A percentile compares a stretch with the other conserved stretches of the same genome.
Evolutionary conservation across 2,888 invertebrate genomes (phyloP).

Genomic region (Metalampra italica): DNA sequence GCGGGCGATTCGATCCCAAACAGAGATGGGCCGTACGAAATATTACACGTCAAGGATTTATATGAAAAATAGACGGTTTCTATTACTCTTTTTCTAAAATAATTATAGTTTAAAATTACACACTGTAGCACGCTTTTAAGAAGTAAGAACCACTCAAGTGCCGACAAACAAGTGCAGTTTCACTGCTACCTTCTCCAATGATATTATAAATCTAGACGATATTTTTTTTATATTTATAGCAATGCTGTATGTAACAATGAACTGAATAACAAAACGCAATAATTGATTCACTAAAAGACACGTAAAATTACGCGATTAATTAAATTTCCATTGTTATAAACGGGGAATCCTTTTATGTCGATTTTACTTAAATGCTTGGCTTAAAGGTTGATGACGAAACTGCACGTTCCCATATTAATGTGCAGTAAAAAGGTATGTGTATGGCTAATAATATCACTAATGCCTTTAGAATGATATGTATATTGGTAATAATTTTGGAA

Average conservation of each 20-base stretch:
- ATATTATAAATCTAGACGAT: too few relatives aligned
- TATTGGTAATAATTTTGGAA: slow-evolving; percentile 46
- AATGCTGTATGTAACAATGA: too few relatives aligned
- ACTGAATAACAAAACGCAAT: too few relatives aligned
- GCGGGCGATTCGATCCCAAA: slow-evolving; percentile 23
- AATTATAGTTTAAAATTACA: not conserved
- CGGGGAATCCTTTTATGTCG: too few relatives aligned
- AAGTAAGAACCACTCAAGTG: too few relatives aligned
- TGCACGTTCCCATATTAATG: not conserved
- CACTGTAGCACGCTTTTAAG: too few relatives aligned
- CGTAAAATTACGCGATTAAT: too few relatives aligned
- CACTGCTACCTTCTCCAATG: too few relatives aligned
- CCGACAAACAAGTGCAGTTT: too few relatives aligned
- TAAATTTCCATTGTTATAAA: too few relatives aligned
- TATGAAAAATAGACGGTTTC: slow-evolving; percentile 11
- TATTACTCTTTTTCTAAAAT: slow-evolving; percentile 1
- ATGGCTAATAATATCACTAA: slow-evolving; percentile 18
- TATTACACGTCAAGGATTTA: slow-evolving; percentile 24
- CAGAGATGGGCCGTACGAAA: slow-evolving; percentile 26
- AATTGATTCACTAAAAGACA: too few relatives aligned
- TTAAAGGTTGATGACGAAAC: not conserved
- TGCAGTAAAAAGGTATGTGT: slow-evolving; percentile 2
- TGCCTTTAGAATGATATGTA: slow-evolving; percentile 38
- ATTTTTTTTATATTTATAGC: too few relatives aligned
- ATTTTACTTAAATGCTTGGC: not conserved